Evolutionary conservation across 2,888 invertebrate genomes (phyloP), one percentile per base, ranked within the genome.

Genomic region (Hanleya hanleyi): DNA sequence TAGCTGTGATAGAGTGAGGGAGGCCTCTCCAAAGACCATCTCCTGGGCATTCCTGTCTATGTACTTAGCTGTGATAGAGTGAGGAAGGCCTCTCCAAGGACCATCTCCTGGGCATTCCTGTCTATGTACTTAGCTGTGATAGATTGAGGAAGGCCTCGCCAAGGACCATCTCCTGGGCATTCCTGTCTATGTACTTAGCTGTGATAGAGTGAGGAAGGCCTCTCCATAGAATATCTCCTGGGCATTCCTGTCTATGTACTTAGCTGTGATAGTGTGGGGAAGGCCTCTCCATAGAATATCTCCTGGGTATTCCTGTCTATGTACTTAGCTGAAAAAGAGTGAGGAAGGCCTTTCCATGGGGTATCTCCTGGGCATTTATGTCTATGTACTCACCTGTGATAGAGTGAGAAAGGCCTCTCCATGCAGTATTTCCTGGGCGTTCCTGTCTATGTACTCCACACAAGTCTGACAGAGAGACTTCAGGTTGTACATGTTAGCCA

Each of bases 201-300:
- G 94, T 65, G 97, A 97, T 15, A 98, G 92, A 85, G 94, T 94
- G 36, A 95, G 91, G 90, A 98, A 97, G 3, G 95, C 93, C 77
- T 97, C 96, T 83, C 96, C 95, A 73, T 93, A 92, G 64, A 99
- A 93, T 50, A 99, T 94, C 69, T 96, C 95, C 0, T 92, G 91
- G 0, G 99, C 98, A 91, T 98, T 95, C 79, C 94, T 94, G 91
- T 99, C 99, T 91, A 98, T 94, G 90, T 95, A 99, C 82, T 94
- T 94, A 90, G 98, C 86, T 95, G 94, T 65, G 97, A 97, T 15
- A 98, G 92, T 85, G 94, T 94, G 36, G 95, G 91, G 90, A 98
- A 97, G 3, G 95, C 93, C 77, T 97, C 96, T 83, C 96, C 95
- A 73, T 93, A 92, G 64, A 99, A 93, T 50, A 99, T 94, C 69